A percentile compares a stretch with the other conserved stretches of the same genome.
phyloP scores from a whole-genome alignment of 2,888 invertebrate species.

The Bombylius major region DNA sequence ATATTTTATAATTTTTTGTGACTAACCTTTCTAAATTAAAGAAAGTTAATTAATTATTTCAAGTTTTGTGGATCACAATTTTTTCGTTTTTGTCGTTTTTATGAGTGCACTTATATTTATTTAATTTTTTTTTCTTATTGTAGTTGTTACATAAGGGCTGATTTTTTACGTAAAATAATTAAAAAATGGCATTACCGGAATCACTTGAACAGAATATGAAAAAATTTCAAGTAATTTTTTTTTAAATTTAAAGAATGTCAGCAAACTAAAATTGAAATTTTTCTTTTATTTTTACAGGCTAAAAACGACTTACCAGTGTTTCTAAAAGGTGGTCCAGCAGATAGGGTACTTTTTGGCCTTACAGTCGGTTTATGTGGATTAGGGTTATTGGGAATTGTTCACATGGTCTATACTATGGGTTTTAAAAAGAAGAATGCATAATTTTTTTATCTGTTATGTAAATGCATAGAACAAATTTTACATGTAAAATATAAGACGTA shows the following conservation, averaged over 20 bases:
- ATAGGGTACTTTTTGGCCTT: constrained; percentile 30
- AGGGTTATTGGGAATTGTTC: constrained; percentile 25
- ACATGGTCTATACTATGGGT: constrained; percentile 30
- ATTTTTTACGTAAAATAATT: background rate
- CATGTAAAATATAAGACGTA: too few species aligned
- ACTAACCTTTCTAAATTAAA: too few species aligned
- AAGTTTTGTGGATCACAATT: too few species aligned
- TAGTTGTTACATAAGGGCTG: background rate
- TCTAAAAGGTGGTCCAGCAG: constrained; percentile 33
- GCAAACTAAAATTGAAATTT: background rate
- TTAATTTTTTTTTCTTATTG: too few species aligned
- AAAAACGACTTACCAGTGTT: constrained; percentile 31
- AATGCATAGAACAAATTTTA: too few species aligned
- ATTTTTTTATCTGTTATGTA: background rate
- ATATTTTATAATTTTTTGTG: too few species aligned
- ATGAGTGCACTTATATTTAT: too few species aligned
- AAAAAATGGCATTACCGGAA: constrained; percentile 32
- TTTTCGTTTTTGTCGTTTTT: too few species aligned
- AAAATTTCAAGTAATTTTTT: constrained; percentile 28
- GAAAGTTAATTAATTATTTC: too few species aligned
- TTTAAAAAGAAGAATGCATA: constrained; percentile 26
- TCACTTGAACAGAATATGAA: constrained; percentile 27
- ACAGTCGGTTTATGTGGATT: constrained; percentile 32
- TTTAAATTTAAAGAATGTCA: too few species aligned
- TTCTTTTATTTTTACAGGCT: constrained; percentile 22